Base-by-base conservation (phyloP, 2,888 invertebrate genomes). In the Troides oblongomaculatus region DNA sequence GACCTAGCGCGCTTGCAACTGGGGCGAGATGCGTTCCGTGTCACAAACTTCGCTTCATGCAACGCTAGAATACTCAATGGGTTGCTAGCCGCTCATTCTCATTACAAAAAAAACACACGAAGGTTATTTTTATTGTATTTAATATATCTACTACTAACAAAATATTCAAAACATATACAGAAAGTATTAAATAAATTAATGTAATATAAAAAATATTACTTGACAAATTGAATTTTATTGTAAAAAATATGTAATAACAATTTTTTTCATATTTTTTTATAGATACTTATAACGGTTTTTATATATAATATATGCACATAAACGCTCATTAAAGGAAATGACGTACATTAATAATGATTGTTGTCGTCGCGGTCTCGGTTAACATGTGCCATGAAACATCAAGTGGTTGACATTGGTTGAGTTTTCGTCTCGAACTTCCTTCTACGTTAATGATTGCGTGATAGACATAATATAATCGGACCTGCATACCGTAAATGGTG, bases 1-100 rank as follows among this genome's bases (percentile, higher is more conserved):
- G 82, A 83, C 84, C 81, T 82, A 84, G 83, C 85, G 80, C 81
- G 73, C 77, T 75, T 77, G 79, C 78, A 86, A 85, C 82, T 84
- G 78, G 84, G 83, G 81, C 84, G 84, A 83, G 84, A 83, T 88
- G 84, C 82, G 85, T 78, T 82, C 83, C 80, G 82, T 84, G 86
- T 85, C 87, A 87, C 82, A 82, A 82, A 80, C 79, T 80, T 74
- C 65, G 75, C 76, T 76, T 72, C 30, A 61, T 65, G 69, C 69
- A 59, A 62, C 21, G 39, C 57, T 46, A 60, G 60, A 69, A 21
- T 67, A 46, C 66, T 69, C 72, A 68, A 58, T 69, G 63, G n/a
- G 39, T 62, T 46, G 39, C 53, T 39, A 64, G 21, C 59, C 59
- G 17, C 8, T 36, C n/a, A n/a, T 53, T 18, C n/a, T 53, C n/a